Base-by-base conservation (phyloP, 2,888 invertebrate species). In the Cephus pulcher region DNA sequence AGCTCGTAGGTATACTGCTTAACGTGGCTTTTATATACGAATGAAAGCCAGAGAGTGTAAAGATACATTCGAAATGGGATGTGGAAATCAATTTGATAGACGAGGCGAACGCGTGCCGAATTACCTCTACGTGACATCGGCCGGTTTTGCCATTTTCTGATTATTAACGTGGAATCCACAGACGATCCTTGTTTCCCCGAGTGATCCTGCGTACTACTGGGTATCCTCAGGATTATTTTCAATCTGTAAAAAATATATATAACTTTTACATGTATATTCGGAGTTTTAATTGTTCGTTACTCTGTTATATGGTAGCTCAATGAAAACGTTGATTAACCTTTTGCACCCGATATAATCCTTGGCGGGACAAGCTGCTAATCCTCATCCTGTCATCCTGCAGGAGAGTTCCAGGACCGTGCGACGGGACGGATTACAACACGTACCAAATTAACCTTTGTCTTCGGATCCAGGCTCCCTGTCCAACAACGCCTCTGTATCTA, bases 101-200 rank as follows among this genome's bases (percentile, higher is more conserved):
- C 87, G 87, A 87, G 87, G 87, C 86, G 86, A 87, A 90, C 88
- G 90, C 91, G 91, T 91, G 91, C 90, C 87, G 89, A 91, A 91
- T 91, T 91, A 91, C 90, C 91, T 91, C 90, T 91, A 91, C 91
- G 91, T 91, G 91, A 91, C 91, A 89, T 90, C 89, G 88, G 86
- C 84, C 88, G 87, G 90, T 90, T 91, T 91, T 90, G 86, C 88
- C 89, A 90, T 90, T 90, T 90, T 90, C 90, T 88, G 88, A 89
- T 91, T 90, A 90, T 89, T 90, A 91, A 90, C 88, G 88, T 87
- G 85, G 88, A 88, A 87, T 23, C 35, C 12, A 74, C n/a, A 34
- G 37, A 33, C 23, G n/a, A 34, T 34, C n/a, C 74, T 11, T 71
- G 71, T 71, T 23, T 30, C 11, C 12, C 71, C 32, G 12, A 6